Evolutionary conservation across 2,888 invertebrate genomes (phyloP).

Genomic region (Dorcus hopei): DNA sequence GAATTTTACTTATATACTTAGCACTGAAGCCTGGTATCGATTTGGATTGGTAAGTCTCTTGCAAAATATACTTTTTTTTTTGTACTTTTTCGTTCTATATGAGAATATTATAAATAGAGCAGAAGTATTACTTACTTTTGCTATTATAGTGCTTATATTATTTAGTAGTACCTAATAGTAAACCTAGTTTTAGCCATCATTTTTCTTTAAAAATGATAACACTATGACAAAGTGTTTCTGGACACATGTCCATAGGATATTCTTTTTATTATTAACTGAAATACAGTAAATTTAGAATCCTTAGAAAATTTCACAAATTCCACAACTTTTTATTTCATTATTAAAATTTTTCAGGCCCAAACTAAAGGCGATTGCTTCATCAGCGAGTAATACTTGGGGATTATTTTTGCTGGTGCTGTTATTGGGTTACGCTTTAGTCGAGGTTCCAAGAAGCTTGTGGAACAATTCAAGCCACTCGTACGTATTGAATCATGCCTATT

Average conservation of each 20-base stretch:
- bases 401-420: slow-evolving; percentile 89
- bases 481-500: slow-evolving; percentile 82
- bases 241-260: no score
- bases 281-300: no score
- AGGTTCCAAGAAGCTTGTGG: slow-evolving; percentile 91
- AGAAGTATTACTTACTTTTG: neutral
- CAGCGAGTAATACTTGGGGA: slow-evolving; percentile 99
- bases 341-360: slow-evolving; percentile 59
- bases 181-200: no score
- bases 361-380: slow-evolving; percentile 94
- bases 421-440: slow-evolving; percentile 92
- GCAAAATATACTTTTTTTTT: neutral
- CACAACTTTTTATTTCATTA: no score
- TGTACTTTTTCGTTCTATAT: no score
- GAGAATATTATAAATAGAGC: no score
- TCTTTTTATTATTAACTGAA: no score
- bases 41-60: slow-evolving; percentile 70
- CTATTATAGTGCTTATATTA: neutral
- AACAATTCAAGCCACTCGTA: slow-evolving; percentile 83
- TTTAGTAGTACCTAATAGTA: neutral
- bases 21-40: slow-evolving; percentile 85
- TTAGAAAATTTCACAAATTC: no score
- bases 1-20: slow-evolving; percentile 90
- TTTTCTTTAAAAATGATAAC: no score
- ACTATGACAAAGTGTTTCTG: no score